A percentile compares a stretch with the other conserved stretches of the same genome.
phyloP scores from a whole-genome alignment of 2,888 invertebrate species.

The Ectemnius cavifrons region DNA sequence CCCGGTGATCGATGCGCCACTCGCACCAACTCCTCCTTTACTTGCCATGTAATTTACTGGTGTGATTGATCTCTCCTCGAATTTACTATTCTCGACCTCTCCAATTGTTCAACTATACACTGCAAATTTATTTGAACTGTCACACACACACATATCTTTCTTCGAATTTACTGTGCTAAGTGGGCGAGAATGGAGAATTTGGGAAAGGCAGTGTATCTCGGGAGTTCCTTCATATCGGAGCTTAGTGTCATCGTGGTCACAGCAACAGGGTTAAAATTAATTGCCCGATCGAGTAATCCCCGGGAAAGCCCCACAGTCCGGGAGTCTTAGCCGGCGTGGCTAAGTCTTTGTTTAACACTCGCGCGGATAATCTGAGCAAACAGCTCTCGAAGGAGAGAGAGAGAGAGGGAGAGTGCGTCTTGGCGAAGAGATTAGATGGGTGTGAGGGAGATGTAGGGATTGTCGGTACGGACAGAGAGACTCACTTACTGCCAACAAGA shows the following conservation, averaged over 20 bases:
- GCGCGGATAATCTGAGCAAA: constrained; percentile 60
- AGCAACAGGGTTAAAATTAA: constrained; percentile 54
- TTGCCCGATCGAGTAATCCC: constrained; percentile 56
- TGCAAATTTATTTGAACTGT: too few relatives aligned
- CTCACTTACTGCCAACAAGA: constrained; percentile 37
- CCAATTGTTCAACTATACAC: too few relatives aligned
- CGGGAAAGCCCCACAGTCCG: constrained; percentile 47
- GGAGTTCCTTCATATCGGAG: constrained; percentile 21
- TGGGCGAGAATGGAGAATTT: too few relatives aligned
- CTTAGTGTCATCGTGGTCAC: constrained; percentile 30
- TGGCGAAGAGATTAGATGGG: neutral
- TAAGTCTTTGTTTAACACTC: constrained; percentile 70
- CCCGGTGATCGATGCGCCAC: constrained; percentile 48
- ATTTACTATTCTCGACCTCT: neutral
- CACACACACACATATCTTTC: too few relatives aligned
- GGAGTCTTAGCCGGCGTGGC: constrained; percentile 31
- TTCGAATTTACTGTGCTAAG: too few relatives aligned
- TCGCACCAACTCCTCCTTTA: constrained; percentile 18
- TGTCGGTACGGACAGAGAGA: constrained; percentile 12
- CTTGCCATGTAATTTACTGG: constrained; percentile 19
- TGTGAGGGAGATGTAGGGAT: constrained; percentile 16
- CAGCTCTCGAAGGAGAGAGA: constrained; percentile 14
- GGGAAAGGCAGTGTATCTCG: too few relatives aligned
- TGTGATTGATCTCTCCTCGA: constrained; percentile 4
- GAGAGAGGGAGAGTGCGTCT: too few relatives aligned